These are phyloP conservation scores for Eulemur rubriventer DNA, from an alignment of 2,797 vertebrate genomes.

Conservation along the genomic window DNA sequence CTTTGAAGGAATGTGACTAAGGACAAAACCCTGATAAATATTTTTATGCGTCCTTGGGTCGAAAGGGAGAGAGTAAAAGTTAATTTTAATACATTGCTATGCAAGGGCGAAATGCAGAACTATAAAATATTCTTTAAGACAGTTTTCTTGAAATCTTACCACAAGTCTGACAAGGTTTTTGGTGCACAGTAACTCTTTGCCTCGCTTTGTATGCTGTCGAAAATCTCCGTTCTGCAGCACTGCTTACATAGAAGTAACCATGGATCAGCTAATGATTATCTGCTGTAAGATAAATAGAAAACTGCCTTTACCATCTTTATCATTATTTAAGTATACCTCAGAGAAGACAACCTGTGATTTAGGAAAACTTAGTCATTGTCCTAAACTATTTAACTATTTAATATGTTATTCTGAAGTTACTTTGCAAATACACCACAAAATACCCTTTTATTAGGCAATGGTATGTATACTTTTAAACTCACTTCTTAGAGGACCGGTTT, in stretches of 20 bases:
- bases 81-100: conserved; percentile 42
- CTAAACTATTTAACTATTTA: background rate
- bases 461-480: conserved; percentile 40
- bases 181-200: background rate
- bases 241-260: background rate
- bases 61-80: conserved; percentile 23
- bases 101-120: background rate
- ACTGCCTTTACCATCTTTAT: background rate
- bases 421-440: conserved; percentile 13
- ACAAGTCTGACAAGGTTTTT: conserved; percentile 44
- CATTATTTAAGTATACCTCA: conserved; percentile 41
- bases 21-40: conserved; percentile 63
- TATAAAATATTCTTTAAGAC: conserved; percentile 23
- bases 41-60: conserved; percentile 47
- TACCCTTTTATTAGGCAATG: background rate
- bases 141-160: conserved; percentile 35
- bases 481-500: background rate
- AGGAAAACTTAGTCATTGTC: conserved; percentile 23
- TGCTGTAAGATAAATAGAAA: conserved; percentile 24
- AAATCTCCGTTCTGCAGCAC: background rate
- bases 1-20: conserved; percentile 68
- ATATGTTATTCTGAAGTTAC: conserved; percentile 42
- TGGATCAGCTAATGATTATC: background rate
- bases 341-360: conserved; percentile 39
- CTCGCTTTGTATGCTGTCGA: background rate